Evolutionary conservation across 1,140 invertebrate species (phyloP).

Genomic region (Eueides isabella): DNA sequence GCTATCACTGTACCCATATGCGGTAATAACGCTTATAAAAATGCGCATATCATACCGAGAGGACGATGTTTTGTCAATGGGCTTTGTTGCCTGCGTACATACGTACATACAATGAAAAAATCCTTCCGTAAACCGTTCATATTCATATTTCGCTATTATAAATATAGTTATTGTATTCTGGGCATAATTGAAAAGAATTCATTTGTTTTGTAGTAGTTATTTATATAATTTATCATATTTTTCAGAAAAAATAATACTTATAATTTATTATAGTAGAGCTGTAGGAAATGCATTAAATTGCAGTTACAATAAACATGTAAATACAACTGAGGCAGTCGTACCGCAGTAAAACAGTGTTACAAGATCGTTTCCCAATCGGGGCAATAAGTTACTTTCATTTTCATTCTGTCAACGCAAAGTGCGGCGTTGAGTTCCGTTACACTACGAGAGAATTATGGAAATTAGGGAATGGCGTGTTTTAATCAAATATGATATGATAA

Average conservation of each 20-base stretch:
- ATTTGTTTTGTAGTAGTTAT: not conserved
- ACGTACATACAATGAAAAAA: constrained; percentile 58
- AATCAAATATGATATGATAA: no score
- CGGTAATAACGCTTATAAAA: constrained; percentile 60
- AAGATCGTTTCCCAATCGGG: no score
- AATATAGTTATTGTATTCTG: constrained; percentile 5
- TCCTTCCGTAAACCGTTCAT: constrained; percentile 41
- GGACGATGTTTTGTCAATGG: constrained; percentile 62
- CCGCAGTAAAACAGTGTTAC: no score
- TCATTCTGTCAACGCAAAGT: no score
- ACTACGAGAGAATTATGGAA: no score
- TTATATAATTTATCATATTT: not conserved
- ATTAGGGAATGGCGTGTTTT: no score
- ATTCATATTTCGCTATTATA: not conserved
- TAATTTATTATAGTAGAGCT: not conserved
- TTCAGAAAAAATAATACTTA: not conserved
- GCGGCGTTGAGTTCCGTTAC: no score
- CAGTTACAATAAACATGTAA: no score
- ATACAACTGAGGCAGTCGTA: no score
- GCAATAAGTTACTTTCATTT: no score
- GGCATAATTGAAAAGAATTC: not conserved
- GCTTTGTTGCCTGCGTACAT: constrained; percentile 57
- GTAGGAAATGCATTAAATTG: no score
- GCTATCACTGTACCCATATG: constrained; percentile 34
- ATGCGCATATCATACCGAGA: constrained; percentile 65